phyloP scores from a whole-genome alignment of 1,140 invertebrate species.

The Laupala kohalensis region DNA sequence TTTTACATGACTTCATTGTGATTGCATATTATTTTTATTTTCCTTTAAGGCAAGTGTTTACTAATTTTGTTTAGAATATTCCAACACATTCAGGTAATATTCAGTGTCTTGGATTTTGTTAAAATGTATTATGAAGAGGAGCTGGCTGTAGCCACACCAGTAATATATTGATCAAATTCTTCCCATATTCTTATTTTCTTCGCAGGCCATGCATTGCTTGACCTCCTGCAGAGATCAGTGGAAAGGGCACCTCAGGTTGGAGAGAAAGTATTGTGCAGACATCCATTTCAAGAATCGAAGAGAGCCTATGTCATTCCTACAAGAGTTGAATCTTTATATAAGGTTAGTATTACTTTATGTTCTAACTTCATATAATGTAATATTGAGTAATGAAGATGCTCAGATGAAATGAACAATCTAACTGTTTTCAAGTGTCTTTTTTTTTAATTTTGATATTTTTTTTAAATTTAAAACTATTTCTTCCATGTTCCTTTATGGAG shows the following conservation, averaged over 20 bases:
- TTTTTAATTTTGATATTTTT: not conserved
- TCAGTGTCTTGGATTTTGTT: too few species aligned
- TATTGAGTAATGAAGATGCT: not conserved
- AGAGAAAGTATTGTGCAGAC: conserved; percentile 79
- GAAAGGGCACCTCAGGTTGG: conserved; percentile 66
- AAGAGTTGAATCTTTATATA: conserved; percentile 64
- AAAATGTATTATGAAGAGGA: too few species aligned
- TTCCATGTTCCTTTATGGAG: not conserved
- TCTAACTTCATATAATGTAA: not conserved
- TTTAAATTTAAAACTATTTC: not conserved
- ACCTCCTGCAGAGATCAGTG: conserved; percentile 67
- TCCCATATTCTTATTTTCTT: too few species aligned
- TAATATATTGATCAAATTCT: too few species aligned
- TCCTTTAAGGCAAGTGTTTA: too few species aligned
- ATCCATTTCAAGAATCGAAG: conserved; percentile 95
- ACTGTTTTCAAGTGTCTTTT: not conserved
- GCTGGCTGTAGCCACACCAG: too few species aligned
- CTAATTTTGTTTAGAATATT: too few species aligned
- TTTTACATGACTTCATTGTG: too few species aligned
- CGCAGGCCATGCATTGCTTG: conserved; percentile 74
- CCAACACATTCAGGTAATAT: too few species aligned
- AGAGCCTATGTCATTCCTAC: conserved; percentile 85
- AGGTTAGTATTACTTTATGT: conserved; percentile 28
- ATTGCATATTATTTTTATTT: too few species aligned
- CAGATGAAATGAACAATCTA: not conserved